Percentiles rank a stretch among this genome's conserved stretches.
These are phyloP conservation scores for Lampropteryx suffumata DNA, from an alignment of 2,888 invertebrate species.

Conservation along the genomic window DNA sequence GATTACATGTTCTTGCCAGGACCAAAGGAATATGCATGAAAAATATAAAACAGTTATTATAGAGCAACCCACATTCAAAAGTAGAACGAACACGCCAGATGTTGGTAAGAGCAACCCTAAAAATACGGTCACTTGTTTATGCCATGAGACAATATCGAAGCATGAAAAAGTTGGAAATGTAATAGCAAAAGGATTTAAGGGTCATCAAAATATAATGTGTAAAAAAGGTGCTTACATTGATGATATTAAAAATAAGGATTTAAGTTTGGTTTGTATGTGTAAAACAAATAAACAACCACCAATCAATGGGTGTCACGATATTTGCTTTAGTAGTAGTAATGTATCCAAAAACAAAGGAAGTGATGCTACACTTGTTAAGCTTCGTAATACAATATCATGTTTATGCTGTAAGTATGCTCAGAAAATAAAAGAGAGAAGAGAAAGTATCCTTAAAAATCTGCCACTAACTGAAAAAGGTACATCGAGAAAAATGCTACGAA, in stretches of 20 bases:
- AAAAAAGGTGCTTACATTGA: constrained; percentile 24
- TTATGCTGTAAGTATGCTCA: constrained; percentile 32
- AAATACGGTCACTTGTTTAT: constrained; percentile 3
- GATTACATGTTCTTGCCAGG: too few relatives aligned
- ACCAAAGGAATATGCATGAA: too few relatives aligned
- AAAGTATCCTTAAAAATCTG: not conserved
- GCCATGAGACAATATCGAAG: constrained; percentile 2
- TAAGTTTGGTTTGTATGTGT: constrained; percentile 27
- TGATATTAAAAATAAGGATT: constrained; percentile 21
- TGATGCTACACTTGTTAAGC: constrained; percentile 21
- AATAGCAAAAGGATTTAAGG: constrained; percentile 1
- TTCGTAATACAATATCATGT: constrained; percentile 26
- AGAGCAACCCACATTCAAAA: too few relatives aligned
- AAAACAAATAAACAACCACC: constrained; percentile 15
- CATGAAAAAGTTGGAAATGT: constrained; percentile 1
- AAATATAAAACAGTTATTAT: too few relatives aligned
- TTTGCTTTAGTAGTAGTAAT: not conserved
- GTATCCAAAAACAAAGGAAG: not conserved
- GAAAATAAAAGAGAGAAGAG: constrained; percentile 21
- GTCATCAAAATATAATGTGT: constrained; percentile 4
- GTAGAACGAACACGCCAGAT: too few relatives aligned
- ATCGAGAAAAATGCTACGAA: constrained; percentile 30
- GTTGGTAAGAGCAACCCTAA: too few relatives aligned
- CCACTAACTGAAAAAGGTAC: constrained; percentile 13
- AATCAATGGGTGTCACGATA: constrained; percentile 5